Base-by-base conservation (phyloP, 2,113 vertebrate genomes). In the Albula glossodonta region DNA sequence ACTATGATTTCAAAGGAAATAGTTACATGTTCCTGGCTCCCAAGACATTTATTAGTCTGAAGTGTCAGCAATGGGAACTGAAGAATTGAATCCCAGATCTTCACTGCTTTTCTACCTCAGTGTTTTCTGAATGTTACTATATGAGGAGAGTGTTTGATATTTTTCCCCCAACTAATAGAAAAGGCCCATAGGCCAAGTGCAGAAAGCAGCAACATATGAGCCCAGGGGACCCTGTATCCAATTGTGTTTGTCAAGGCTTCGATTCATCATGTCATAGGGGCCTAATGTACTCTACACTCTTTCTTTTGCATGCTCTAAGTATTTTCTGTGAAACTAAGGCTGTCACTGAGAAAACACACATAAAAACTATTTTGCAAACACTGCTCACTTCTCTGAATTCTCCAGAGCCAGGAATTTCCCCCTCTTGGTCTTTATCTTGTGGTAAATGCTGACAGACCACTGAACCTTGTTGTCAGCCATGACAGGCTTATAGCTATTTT, bases 201-300 rank as follows among this genome's bases (percentile, higher is more conserved):
- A 63, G 88, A 88, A 80, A 74, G 88, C 88, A 13, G 90, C 84
- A 91, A 90, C 93, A 94, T 93, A 92, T 91, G 93, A 94, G 95
- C 97, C 96, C 96, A 88, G 90, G 96, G 97, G 97, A 97, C 94
- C 93, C 90, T 92, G 94, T 94, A 96, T 96, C 95, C 94, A 95
- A 96, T 97, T 97, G 94, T 94, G 96, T 98, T 97, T 98, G 97
- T 98, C 97, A 96, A 97, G 97, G 95, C 95, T 94, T 95, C 96
- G 94, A 95, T 97, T 95, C 95, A 96, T 97, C 96, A 97, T 95
- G 96, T 96, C 95, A 96, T 94, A 94, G 94, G 93, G 94, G 94
- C 94, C 95, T 96, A 95, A 97, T 96, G 95, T 94, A 96, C 96
- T 96, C 91, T 93, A 86, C 84, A 90, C 92, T 86, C 90, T 91